Conservation (phyloP, 2,797 vertebrate species). For the Parauchenoglanis ngamensis region DNA sequence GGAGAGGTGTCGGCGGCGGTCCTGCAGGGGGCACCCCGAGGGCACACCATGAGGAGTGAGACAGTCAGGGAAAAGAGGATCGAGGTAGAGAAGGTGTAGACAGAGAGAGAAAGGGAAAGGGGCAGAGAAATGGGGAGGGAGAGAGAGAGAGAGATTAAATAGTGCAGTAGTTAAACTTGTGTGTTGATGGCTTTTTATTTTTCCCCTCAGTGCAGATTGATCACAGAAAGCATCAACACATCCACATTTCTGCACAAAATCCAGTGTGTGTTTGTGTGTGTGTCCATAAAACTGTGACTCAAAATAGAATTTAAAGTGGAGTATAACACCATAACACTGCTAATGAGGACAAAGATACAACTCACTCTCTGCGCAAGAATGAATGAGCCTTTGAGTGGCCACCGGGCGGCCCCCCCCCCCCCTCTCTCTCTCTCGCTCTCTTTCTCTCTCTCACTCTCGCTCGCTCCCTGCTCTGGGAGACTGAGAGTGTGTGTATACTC, state of each 20-base stretch:
- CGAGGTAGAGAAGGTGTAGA: too few species aligned
- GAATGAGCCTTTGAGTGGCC: constrained; percentile 72
- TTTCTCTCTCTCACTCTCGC: constrained; percentile 14
- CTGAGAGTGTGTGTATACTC: background rate
- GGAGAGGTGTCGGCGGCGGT: background rate
- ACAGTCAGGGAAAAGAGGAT: background rate
- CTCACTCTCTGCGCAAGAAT: constrained; percentile 53
- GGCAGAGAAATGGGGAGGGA: background rate
- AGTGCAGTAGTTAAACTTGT: background rate
- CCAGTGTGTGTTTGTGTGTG: background rate
- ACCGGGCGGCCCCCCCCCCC: constrained; percentile 33
- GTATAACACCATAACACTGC: background rate
- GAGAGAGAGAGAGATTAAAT: background rate
- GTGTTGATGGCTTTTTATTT: background rate
- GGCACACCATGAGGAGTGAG: background rate
- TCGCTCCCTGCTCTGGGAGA: background rate
- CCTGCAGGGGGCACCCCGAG: background rate
- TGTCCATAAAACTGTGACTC: background rate
- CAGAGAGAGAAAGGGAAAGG: background rate
- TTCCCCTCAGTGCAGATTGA: background rate
- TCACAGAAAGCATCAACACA: background rate
- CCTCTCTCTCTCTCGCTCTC: constrained; percentile 21
- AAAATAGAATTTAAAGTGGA: background rate
- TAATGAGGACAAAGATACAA: background rate
- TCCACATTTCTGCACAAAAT: background rate